Base-by-base conservation (phyloP, 1,140 invertebrate species). In the Condylostylus longicornis region DNA sequence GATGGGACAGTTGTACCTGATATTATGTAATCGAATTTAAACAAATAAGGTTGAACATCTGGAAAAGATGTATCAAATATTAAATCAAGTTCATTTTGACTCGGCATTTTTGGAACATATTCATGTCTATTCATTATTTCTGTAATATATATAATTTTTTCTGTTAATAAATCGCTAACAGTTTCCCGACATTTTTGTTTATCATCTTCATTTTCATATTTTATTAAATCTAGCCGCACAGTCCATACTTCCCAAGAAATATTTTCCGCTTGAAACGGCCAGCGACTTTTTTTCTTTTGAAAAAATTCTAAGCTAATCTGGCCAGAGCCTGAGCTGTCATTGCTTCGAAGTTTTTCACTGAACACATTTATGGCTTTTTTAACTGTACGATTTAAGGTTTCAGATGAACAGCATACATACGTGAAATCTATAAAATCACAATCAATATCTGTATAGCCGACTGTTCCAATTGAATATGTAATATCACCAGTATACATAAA, bases 211-310 rank as follows among this genome's bases (percentile, higher is more conserved):
- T 76, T 88, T 38, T 77, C 73, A 19, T 90, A 64, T 45, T 82
- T 79, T 12, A 90, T 79, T 8, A 94, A 66, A 55, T 94, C 86
- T 20, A 95, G 67, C 42, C 84, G 77, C 1, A 97, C 72, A 15
- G 87, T 94, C 93, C 91, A 97, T 10, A 96, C 85, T 58, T 97
- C 93, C 93, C 93, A 97, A 0, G 91, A 87, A 50, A 90, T 86
- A 51, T 79, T 84, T 53, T 95, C 89, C 6, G 77, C 68, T 38
- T 79, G 73, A 50, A 94, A 89, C 6, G 79, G 76, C 87, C 89
- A 95, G 32, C 81, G 73, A 33, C 75, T 77, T 49, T 81, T 80
- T 53, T 86, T 88, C 54, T 81, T 87, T 55, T 93, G 85, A 65
- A 87, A 95, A 67, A 97, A 96, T 63, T 96, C 90, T 31, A 97